A percentile compares a stretch with the other conserved stretches of the same genome.
These are phyloP conservation scores for Discoglossus pictus DNA, from an alignment of 2,797 vertebrate genomes.

Conservation along the genomic window DNA sequence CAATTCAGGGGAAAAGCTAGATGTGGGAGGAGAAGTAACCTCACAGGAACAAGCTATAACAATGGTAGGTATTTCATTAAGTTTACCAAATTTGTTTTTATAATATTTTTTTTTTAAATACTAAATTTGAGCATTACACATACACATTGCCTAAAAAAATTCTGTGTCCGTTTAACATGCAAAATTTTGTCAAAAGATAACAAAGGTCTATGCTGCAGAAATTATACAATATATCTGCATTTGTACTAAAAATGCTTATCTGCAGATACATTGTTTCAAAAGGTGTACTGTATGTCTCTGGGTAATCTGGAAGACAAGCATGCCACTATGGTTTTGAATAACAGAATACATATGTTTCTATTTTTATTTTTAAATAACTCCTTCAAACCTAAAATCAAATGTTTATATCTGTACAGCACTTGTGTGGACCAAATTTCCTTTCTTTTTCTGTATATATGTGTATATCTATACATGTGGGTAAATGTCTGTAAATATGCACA, in stretches of 20 bases:
- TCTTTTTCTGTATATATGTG: conserved; percentile 22
- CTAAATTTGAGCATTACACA: too few relatives aligned
- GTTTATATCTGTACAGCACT: conserved; percentile 44
- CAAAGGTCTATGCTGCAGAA: neutral
- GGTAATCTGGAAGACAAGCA: conserved; percentile 1
- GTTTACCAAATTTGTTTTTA: too few relatives aligned
- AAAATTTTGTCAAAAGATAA: conserved; percentile 40
- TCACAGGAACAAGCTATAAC: too few relatives aligned
- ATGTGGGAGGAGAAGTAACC: too few relatives aligned
- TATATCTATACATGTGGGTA: conserved; percentile 11
- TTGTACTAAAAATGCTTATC: too few relatives aligned
- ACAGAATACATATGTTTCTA: too few relatives aligned
- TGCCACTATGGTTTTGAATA: conserved; percentile 27
- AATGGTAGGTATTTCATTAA: too few relatives aligned
- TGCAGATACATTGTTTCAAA: conserved; percentile 10
- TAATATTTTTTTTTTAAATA: too few relatives aligned
- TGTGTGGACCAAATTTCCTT: conserved; percentile 41
- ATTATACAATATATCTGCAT: too few relatives aligned
- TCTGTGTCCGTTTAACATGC: too few relatives aligned
- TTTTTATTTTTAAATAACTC: conserved; percentile 27
- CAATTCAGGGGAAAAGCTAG: too few relatives aligned
- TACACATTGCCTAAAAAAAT: too few relatives aligned
- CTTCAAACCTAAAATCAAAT: conserved; percentile 12
- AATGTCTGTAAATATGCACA: conserved; percentile 29
- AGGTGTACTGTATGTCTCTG: conserved; percentile 1